Percentiles rank a stretch among this genome's conserved stretches.
phyloP scores from a whole-genome alignment of 2,113 vertebrate species.

The Oryzias curvinotus region DNA sequence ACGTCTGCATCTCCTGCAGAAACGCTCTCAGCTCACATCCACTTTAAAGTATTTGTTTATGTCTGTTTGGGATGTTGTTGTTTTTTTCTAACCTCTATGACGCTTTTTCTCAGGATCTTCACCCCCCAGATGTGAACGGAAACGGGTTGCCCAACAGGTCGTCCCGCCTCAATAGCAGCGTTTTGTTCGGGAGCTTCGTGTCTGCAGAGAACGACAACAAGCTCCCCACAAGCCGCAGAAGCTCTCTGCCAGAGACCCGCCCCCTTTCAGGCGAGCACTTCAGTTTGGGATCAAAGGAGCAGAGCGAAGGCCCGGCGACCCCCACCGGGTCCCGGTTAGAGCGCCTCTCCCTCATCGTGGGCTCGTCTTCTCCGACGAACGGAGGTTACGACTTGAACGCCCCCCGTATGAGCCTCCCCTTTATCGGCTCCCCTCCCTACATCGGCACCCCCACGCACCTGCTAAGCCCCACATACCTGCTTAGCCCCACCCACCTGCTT shows the following conservation, averaged over 20 bases:
- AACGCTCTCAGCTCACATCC: too few relatives aligned
- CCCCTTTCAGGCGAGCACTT: conserved; percentile 16
- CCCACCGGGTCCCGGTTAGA: conserved; percentile 36
- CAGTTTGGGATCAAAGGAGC: not conserved
- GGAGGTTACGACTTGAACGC: conserved; percentile 23
- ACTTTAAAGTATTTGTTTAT: too few relatives aligned
- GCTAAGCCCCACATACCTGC: conserved; percentile 26
- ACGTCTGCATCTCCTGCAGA: not conserved
- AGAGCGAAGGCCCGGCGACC: not conserved
- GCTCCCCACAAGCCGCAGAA: conserved; percentile 32
- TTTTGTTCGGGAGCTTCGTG: conserved; percentile 79
- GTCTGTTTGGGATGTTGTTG: not conserved
- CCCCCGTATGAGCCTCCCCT: conserved; percentile 36
- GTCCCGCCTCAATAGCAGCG: conserved; percentile 82
- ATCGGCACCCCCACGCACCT: conserved; percentile 34
- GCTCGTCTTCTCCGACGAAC: conserved; percentile 48
- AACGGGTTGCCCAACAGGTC: conserved; percentile 61
- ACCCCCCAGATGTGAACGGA: conserved; percentile 67
- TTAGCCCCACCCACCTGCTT: too few relatives aligned
- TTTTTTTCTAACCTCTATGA: not conserved
- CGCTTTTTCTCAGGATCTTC: conserved; percentile 39
- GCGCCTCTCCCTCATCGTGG: conserved; percentile 64
- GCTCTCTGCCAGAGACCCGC: conserved; percentile 59
- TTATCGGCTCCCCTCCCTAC: conserved; percentile 16
- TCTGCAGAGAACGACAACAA: conserved; percentile 44